A percentile compares a stretch with the other conserved stretches of the same genome.
Evolutionary conservation across 2,888 invertebrate species (phyloP).

Genomic region (Drosophila anomalata): DNA sequence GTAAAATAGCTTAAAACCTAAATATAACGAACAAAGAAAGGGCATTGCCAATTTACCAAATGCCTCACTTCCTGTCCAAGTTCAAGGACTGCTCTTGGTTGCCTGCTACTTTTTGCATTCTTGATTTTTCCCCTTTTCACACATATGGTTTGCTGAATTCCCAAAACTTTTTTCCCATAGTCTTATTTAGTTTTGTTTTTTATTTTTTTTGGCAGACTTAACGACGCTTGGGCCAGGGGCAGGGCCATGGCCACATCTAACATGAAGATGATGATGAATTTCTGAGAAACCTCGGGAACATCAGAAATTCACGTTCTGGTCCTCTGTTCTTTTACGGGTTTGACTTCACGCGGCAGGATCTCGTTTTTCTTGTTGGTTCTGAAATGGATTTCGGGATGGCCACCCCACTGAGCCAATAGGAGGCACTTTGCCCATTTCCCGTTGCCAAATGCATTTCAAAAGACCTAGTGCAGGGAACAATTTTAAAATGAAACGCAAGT

Average conservation of each 20-base stretch:
- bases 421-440: slow-evolving; percentile 29
- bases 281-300: slow-evolving; percentile 56
- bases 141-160: slow-evolving; percentile 58
- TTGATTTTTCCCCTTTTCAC: slow-evolving; percentile 19
- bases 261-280: slow-evolving; percentile 43
- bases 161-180: slow-evolving; percentile 34
- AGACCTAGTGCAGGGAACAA: slow-evolving; percentile 12
- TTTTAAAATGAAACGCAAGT: slow-evolving; percentile 26
- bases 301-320: slow-evolving; percentile 54
- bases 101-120: slow-evolving; percentile 21
- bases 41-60: slow-evolving; percentile 51
- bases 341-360: slow-evolving; percentile 56
- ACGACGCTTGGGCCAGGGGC: slow-evolving; percentile 49
- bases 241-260: slow-evolving; percentile 37
- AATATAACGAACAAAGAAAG: slow-evolving; percentile 1
- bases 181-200: slow-evolving; percentile 18
- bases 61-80: slow-evolving; percentile 67
- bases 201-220: slow-evolving; percentile 58
- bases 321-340: slow-evolving; percentile 24
- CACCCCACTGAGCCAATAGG: slow-evolving; percentile 33
- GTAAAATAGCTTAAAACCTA: background rate
- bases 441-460: slow-evolving; percentile 32
- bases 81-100: slow-evolving; percentile 61
- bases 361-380: slow-evolving; percentile 46
- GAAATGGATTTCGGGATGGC: slow-evolving; percentile 28